Conservation (phyloP, 2,113 vertebrate genomes). For the Tricholaema leucomelas region DNA sequence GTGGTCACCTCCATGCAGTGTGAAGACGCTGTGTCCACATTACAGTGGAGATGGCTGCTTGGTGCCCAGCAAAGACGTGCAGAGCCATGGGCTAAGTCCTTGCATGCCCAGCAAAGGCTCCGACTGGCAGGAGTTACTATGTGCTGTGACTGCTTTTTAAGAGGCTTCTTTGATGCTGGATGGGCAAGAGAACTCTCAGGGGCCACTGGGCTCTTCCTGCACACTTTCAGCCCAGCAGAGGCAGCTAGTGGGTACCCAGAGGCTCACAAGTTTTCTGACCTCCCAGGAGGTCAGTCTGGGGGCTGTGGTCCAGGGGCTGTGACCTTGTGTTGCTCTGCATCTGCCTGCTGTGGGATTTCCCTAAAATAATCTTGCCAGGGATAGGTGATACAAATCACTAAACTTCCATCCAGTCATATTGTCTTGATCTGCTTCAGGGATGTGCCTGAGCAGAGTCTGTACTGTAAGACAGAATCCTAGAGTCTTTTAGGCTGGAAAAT, state of each 20-base stretch:
- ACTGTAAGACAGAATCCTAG: not conserved
- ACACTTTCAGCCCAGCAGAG: not conserved
- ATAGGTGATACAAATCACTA: not conserved
- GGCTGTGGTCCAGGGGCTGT: not conserved
- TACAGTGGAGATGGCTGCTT: not conserved
- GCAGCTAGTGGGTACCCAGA: not conserved
- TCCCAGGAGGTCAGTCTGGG: not conserved
- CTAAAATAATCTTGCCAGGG: not conserved
- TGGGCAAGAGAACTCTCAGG: not conserved
- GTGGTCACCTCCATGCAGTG: fast-evolving
- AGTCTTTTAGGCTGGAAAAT: not conserved
- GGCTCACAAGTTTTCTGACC: not conserved
- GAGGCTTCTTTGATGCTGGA: not conserved
- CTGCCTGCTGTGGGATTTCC: not conserved
- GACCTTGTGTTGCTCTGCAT: not conserved
- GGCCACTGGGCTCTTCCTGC: not conserved
- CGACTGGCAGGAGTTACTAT: fast-evolving
- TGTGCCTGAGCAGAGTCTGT: not conserved
- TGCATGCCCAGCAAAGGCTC: not conserved
- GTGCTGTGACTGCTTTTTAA: not conserved
- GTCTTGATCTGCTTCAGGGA: fast-evolving
- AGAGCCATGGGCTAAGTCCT: not conserved
- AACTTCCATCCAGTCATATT: not conserved
- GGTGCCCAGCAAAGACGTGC: not conserved
- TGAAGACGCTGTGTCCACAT: not conserved